phyloP scores from a whole-genome alignment of 1,140 invertebrate genomes.

The Pseudachorutes palmiensis region DNA sequence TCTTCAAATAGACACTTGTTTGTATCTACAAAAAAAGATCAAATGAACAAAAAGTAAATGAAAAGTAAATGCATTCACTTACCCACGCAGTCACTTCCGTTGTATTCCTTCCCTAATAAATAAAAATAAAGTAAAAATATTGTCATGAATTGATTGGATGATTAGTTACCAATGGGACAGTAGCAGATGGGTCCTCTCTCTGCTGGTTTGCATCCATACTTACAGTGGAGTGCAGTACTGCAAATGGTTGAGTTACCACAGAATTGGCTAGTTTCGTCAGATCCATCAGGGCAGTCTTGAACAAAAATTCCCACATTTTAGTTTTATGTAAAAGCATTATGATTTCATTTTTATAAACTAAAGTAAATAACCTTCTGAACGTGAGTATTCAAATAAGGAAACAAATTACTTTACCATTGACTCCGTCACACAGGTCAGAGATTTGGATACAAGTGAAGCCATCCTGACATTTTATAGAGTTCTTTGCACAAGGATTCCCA shows the following conservation, averaged over 20 bases:
- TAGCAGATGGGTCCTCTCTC: conserved; percentile 61
- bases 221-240: conserved; percentile 51
- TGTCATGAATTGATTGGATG: not conserved
- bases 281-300: conserved; percentile 41
- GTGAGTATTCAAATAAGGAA: too few relatives aligned
- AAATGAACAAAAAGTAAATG: not conserved
- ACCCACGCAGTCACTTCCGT: conserved; percentile 56
- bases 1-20: conserved; percentile 64
- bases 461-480: conserved; percentile 54
- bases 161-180: conserved; percentile 50
- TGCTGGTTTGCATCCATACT: conserved; percentile 57
- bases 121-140: not conserved
- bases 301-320: too few relatives aligned
- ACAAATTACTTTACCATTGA: too few relatives aligned
- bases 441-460: conserved; percentile 46
- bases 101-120: conserved; percentile 55
- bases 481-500: conserved; percentile 49
- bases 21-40: conserved; percentile 48
- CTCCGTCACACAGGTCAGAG: conserved; percentile 48
- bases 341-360: too few relatives aligned
- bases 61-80: conserved; percentile 30
- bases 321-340: too few relatives aligned
- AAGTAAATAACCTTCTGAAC: too few relatives aligned
- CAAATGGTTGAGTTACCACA: conserved; percentile 50
- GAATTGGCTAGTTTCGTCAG: conserved; percentile 41